Evolutionary conservation across 2,113 vertebrate genomes (phyloP), one percentile per base, ranked within the genome.

Genomic region (Cichladusa arquata): DNA sequence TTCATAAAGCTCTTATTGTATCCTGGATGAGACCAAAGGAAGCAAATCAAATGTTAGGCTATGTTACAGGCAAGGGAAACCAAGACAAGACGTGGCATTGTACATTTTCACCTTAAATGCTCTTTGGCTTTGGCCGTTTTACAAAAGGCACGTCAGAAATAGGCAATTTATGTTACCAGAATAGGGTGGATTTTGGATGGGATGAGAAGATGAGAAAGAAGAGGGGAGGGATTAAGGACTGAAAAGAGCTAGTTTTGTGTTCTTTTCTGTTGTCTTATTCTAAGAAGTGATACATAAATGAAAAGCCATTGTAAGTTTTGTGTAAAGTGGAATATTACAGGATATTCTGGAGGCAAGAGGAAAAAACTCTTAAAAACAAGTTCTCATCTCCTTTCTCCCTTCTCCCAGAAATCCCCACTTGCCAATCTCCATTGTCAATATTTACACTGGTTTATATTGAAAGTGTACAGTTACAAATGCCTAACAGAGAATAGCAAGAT

Each of bases 101-200:
- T 93, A 60, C 58, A 19, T 91, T 92, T 88, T 96, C 81, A 79
- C 91, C 87, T 97, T 69, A 65, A 79, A 89, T 91, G 91, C 89
- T 92, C 87, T 85, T 85, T 74, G 86, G 78, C 65, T 93, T 91
- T 95, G 90, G 85, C 92, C 0, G 0, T 80, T 71, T 88, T 77
- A 85, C 85, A 96, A 88, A 92, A 90, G 71, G 67, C 50, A 28
- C 38, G 12, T 87, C 90, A 95, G 79, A 96, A 94, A 82, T 45
- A 74, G 71, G 87, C 91, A 94, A 90, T 5, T 86, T 90, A 40
- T 1, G 26, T 94, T 95, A 94, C 89, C 79, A 91, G 66, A 89
- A 80, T 58, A 89, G 78, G 66, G 60, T 93, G 84, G 58, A 79
- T 67, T 73, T 94, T 88, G 66, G 58, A 61, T 78, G 80, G 42